Evolutionary conservation across 2,797 vertebrate genomes (phyloP).

Genomic region (Pyrocephalus nanus): DNA sequence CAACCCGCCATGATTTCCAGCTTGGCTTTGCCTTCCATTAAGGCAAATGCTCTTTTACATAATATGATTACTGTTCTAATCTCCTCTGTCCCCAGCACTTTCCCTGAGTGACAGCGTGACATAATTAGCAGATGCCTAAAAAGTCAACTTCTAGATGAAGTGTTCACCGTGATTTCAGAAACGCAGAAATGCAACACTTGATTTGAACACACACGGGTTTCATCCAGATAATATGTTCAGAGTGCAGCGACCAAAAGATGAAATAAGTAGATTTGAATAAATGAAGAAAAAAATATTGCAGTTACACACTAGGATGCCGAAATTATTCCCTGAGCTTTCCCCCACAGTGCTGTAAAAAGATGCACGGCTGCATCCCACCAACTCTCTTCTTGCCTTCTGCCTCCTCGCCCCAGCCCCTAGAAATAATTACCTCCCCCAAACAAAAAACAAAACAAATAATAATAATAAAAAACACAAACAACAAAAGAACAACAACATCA

Average conservation of each 20-base stretch:
- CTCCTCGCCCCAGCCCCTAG: accelerated
- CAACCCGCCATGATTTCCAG: not conserved
- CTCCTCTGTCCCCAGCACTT: not conserved
- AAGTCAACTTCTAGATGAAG: not conserved
- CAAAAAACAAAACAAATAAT: not conserved
- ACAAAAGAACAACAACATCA: not conserved
- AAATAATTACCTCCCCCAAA: not conserved
- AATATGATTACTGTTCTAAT: not conserved
- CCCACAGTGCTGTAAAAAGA: not conserved
- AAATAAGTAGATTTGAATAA: not conserved
- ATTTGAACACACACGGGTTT: not conserved
- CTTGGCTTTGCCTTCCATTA: not conserved
- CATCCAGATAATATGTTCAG: too few relatives aligned
- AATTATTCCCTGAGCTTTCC: not conserved
- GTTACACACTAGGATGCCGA: not conserved
- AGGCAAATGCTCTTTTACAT: not conserved
- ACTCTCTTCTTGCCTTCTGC: not conserved
- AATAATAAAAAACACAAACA: not conserved
- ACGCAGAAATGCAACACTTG: not conserved
- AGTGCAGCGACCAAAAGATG: not conserved
- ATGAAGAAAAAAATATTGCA: not conserved
- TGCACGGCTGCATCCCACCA: not conserved
- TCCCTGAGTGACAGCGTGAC: not conserved
- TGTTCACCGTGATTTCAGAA: not conserved
- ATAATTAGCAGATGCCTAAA: not conserved